These are phyloP conservation scores for Sciaenops ocellatus DNA, from an alignment of 2,797 vertebrate genomes.

Conservation along the genomic window DNA sequence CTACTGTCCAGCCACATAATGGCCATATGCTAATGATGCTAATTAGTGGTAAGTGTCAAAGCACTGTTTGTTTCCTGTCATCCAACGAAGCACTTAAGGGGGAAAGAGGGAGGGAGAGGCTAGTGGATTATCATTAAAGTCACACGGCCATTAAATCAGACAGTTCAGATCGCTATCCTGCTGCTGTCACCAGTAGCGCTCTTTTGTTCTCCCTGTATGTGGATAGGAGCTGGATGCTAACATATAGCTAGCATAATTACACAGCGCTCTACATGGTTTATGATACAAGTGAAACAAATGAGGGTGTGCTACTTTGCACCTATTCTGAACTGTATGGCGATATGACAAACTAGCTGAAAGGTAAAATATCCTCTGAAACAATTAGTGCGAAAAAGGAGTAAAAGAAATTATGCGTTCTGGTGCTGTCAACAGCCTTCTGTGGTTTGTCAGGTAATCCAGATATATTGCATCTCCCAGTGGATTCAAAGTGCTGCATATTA, in stretches of 20 bases:
- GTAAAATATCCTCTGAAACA: constrained; percentile 7
- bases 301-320: background rate
- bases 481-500: constrained; percentile 46
- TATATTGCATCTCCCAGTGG: constrained; percentile 21
- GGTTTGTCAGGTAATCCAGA: constrained; percentile 35
- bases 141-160: constrained; percentile 72
- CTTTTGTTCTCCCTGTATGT: constrained; percentile 25
- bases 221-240: constrained; percentile 8
- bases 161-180: constrained; percentile 66
- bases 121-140: constrained; percentile 80
- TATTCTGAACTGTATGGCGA: background rate
- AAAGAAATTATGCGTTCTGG: constrained; percentile 3
- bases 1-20: constrained; percentile 85
- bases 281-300: background rate
- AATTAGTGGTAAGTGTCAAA: constrained; percentile 88
- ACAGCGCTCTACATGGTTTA: background rate
- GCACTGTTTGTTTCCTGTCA: constrained; percentile 88
- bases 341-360: constrained; percentile 23
- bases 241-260: constrained; percentile 10
- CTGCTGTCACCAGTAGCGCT: constrained; percentile 50
- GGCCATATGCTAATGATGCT: constrained; percentile 88
- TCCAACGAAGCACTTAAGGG: constrained; percentile 67
- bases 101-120: constrained; percentile 37
- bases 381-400: background rate
- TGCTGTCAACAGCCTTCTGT: constrained; percentile 26